These are phyloP conservation scores for Chrysodeixis includens DNA, from an alignment of 2,888 invertebrate genomes.

Conservation along the genomic window DNA sequence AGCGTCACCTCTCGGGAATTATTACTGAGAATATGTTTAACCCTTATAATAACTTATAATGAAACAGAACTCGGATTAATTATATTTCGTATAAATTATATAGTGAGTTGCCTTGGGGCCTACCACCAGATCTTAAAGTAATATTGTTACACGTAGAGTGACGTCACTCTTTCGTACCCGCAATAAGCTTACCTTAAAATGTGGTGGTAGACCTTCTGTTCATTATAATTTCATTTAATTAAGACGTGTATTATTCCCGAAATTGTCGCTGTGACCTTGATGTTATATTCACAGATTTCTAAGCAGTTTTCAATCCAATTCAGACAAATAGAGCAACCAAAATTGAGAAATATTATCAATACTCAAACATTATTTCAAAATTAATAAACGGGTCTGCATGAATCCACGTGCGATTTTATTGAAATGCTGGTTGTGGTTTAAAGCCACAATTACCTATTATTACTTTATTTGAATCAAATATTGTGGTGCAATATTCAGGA, in stretches of 20 bases:
- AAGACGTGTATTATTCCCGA: neutral
- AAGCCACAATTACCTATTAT: neutral
- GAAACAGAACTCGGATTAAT: slow-evolving; percentile 1
- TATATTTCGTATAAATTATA: neutral
- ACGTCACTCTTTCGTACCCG: no score
- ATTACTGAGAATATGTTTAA: neutral
- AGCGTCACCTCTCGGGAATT: neutral
- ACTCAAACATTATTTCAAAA: neutral
- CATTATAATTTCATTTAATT: neutral
- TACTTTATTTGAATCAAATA: neutral
- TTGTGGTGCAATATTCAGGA: neutral
- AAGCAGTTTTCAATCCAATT: no score
- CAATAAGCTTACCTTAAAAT: no score
- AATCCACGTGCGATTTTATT: neutral
- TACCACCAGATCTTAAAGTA: no score
- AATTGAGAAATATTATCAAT: no score
- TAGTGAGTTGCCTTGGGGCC: neutral
- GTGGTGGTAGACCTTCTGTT: no score
- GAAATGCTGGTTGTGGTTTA: neutral
- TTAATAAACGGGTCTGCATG: neutral
- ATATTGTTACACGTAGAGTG: no score
- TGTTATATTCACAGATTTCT: no score
- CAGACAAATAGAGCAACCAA: no score
- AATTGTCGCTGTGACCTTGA: no score
- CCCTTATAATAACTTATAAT: slow-evolving; percentile 3